phyloP scores from a whole-genome alignment of 2,113 vertebrate genomes.

The Manacus vitellinus region DNA sequence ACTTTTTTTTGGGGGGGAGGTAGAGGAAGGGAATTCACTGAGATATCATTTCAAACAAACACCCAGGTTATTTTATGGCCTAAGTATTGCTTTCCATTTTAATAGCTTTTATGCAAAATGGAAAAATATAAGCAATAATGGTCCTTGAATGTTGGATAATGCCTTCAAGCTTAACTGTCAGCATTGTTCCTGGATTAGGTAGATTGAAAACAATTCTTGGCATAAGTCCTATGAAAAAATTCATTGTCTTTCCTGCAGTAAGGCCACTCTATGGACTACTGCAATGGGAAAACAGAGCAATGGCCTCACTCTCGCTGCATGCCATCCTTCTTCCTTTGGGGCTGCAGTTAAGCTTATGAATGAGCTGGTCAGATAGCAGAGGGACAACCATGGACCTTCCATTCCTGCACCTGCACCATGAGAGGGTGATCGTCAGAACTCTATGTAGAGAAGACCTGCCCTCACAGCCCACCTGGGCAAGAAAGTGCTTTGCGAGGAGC shows the following conservation, averaged over 20 bases:
- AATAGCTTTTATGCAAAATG: neutral
- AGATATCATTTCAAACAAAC: neutral
- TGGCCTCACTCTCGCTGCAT: neutral
- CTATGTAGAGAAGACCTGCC: neutral
- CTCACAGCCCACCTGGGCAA: neutral
- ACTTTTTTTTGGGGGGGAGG: accelerated
- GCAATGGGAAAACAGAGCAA: neutral
- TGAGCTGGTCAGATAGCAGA: neutral
- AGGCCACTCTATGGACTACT: accelerated
- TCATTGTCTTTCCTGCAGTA: neutral
- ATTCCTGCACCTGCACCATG: neutral
- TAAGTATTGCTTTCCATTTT: neutral
- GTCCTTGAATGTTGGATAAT: neutral
- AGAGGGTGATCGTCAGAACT: neutral
- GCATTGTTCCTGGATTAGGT: neutral
- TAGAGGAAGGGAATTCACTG: neutral
- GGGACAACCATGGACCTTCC: neutral
- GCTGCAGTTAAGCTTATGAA: neutral
- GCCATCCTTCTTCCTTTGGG: neutral
- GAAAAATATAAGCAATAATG: neutral
- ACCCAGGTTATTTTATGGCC: neutral
- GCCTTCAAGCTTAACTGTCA: neutral
- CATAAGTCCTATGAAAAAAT: neutral
- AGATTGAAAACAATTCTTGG: neutral
- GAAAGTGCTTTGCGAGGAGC: neutral